Base-by-base conservation (phyloP, 2,113 vertebrate genomes). In the Bufo gargarizans region DNA sequence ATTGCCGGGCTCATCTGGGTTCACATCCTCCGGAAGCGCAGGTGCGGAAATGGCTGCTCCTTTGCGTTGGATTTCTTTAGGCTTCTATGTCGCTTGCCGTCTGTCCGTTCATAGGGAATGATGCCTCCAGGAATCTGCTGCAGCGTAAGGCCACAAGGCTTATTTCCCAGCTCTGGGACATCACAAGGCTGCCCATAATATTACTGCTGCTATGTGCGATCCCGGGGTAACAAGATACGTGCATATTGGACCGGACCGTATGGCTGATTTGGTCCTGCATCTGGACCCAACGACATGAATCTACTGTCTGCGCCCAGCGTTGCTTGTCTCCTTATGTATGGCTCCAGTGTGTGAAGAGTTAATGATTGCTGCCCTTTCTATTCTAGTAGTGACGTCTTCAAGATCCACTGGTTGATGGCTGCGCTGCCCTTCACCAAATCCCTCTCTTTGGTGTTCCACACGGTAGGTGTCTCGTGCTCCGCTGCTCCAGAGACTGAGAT, bases 361-460 rank as follows among this genome's bases (percentile, higher is more conserved):
- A 53, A 71, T 84, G 55, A 84, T 71, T 8, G 1, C 43, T 53
- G 7, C 45, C 2, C 13, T 22, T 2, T 80, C 22, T 90, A 11
- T 33, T 67, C 0, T 63, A 97, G 97, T 92, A 95, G 93, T 13
- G 96, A 97, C 33, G 96, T 96, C 0, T 97, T 97, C 90, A 97
- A 97, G 91, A 97, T 97, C 92, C 96, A 97, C 91, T 97, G 97
- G 97, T 91, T 97, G 58, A 97, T 97, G 96, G 95, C 96, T 0
- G 95, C 96, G 45, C 96, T 97, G 22, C 96, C 96, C n/a, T 97
- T 97, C 91, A 97, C 96, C 84, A 97, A 97, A 83, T 97, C 96
- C 0, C 92, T 97, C 1, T 97, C 97, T 0, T 89, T 97, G 82
- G 94, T 97, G 90, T 97, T 97, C 91, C 96, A 97, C 0, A 95